These are phyloP conservation scores for Spodoptera picta DNA, from an alignment of 2,888 invertebrate genomes.

Conservation along the genomic window DNA sequence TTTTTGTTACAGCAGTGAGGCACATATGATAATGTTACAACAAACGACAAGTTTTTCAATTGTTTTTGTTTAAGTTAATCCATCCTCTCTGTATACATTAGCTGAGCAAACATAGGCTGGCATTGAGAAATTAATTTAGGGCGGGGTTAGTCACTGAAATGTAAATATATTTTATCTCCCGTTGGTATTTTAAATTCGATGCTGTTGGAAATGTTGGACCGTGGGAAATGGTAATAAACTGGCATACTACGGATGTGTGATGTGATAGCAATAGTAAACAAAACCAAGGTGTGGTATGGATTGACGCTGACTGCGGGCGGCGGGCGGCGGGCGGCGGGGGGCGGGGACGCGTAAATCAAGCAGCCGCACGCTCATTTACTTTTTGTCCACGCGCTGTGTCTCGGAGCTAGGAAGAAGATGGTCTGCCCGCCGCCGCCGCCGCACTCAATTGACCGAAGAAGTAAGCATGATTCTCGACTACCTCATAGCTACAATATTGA, in stretches of 20 bases:
- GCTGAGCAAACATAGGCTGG: background rate
- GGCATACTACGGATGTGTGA: too few relatives aligned
- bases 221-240: too few relatives aligned
- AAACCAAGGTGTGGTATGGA: conserved; percentile 25
- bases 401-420: conserved; percentile 7
- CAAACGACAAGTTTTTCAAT: background rate
- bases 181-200: conserved; percentile 3
- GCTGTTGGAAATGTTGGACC: background rate
- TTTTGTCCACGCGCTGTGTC: conserved; percentile 23
- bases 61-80: background rate
- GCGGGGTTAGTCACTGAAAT: background rate
- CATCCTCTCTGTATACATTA: background rate
- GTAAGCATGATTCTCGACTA: too few relatives aligned
- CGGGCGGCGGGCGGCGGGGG: too few relatives aligned
- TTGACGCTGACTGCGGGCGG: background rate
- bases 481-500: too few relatives aligned
- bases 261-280: conserved; percentile 4
- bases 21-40: background rate
- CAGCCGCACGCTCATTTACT: conserved; percentile 27
- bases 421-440: too few relatives aligned
- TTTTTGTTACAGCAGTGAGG: too few relatives aligned
- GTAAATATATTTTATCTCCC: background rate
- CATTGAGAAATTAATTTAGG: conserved; percentile 3
- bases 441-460: too few relatives aligned
- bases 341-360: conserved; percentile 36